Base-by-base conservation (phyloP, 2,888 invertebrate species). In the Celastrina argiolus region DNA sequence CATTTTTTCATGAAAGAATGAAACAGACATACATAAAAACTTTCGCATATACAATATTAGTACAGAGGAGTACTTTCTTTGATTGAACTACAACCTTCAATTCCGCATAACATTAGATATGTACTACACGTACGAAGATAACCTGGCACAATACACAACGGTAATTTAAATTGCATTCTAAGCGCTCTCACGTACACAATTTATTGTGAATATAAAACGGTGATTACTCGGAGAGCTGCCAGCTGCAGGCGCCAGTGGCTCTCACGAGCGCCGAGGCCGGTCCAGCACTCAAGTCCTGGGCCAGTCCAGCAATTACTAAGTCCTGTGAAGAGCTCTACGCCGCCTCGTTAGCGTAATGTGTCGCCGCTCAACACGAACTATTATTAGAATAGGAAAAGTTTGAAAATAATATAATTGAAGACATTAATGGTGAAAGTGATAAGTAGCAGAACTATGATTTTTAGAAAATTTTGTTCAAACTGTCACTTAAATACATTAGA, bases 191-290 rank as follows among this genome's bases (percentile, higher is more conserved):
- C 51, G 51, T 51, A 51, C 51, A 51, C 51, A 26, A 22, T 51
- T 51, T 51, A 51, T 51, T 26, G 51, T 51, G 51, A 51, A 51
- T 51, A 51, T 51, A 51, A 51, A 51, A 51, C 51, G 51, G 51
- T 22, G 22, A 51, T 51, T 51, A 51, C 51, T 51, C 10, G 7
- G 45, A 45, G 51, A 22, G 51, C 51, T 51, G 51, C 51, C 51
- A 51, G 51, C 1, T 14, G 51, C 51, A 51, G 22, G 51, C 51
- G 8, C 7, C 51, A 51, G 51, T 1, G 2, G n/a, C n/a, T n/a
- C n/a, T n/a, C n/a, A n/a, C 10, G 18, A 45, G 22, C 8, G 12
- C 22, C 10, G 2, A 12, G 22, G 12, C 22, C 18, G 4, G 51
- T 8, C 51, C 22, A 22, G 51, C 12, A 51, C 51, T 51, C 18